phyloP scores from a whole-genome alignment of 2,797 vertebrate genomes.

The Enteromius paludinosus region DNA sequence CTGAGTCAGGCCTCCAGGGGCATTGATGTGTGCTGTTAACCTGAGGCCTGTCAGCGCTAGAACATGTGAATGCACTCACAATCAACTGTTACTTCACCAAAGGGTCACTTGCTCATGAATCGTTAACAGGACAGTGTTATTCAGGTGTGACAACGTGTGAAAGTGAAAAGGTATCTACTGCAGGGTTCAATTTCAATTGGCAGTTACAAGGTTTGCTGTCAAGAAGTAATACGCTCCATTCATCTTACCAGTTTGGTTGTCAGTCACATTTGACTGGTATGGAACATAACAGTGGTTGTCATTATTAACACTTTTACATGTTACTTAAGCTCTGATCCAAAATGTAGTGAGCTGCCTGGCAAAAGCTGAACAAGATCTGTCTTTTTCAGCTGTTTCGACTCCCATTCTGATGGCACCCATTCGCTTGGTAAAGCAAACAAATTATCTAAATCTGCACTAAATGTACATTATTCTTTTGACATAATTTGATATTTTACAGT shows the following conservation, averaged over 20 bases:
- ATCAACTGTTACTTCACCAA: neutral
- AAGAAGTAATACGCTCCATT: neutral
- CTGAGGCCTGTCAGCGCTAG: neutral
- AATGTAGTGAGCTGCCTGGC: neutral
- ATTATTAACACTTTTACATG: neutral
- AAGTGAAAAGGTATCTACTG: slow-evolving; percentile 1
- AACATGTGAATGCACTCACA: slow-evolving; percentile 15
- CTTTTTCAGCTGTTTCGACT: neutral
- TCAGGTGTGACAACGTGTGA: neutral
- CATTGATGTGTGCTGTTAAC: slow-evolving; percentile 30
- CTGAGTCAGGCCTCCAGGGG: slow-evolving; percentile 54
- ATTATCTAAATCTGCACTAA: neutral
- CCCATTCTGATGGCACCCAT: neutral
- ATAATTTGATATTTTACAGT: neutral
- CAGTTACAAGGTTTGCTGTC: slow-evolving; percentile 9
- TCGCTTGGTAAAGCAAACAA: neutral
- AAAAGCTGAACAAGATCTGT: neutral
- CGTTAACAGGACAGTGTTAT: slow-evolving; percentile 18
- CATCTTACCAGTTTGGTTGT: neutral
- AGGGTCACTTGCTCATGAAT: neutral
- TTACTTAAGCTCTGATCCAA: neutral
- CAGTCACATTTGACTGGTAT: neutral
- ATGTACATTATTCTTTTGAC: neutral
- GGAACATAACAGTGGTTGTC: neutral
- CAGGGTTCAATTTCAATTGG: neutral